Base-by-base conservation (phyloP, 1,140 invertebrate genomes). In the Habropoda laboriosa region DNA sequence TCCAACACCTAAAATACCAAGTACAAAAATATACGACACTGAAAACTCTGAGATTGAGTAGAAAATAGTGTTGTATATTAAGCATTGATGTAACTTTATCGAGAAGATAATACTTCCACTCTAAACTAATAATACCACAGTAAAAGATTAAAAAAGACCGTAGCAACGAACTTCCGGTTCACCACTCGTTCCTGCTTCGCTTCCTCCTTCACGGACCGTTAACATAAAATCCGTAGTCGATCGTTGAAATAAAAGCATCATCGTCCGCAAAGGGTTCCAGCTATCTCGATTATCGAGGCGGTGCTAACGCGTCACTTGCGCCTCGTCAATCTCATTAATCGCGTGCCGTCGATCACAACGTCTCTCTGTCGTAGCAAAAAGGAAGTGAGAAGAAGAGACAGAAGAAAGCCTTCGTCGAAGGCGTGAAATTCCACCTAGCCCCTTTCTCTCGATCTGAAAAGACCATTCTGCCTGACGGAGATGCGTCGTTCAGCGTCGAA, bases 401-500 rank as follows among this genome's bases (percentile, higher is more conserved):
- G 38, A 58, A 45, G 55, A 40, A 24, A 35, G n/a, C 8, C n/a
- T n/a, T n/a, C 57, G 32, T 35, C 18, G 7, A 18, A 21, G 57
- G 32, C 42, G 32, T 61, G 71, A 73, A 73, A 27, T 49, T 63
- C 71, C 40, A 58, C 10, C 13, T 12, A 16, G 1, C 40, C 71
- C 27, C 21, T 7, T 4, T 38, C 38, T 42, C 21, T 63, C 58
- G 58, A 35, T 53, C 63, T 57, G 24, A 30, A n/a, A 45, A 32
- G 73, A 16, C 27, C 63, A 68, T 76, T 40, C 27, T 35, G 32
- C 38, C 73, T 55, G 38, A 67, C 63, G 42, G n/a, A 27, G 38
- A 42, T 57, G 40, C 30, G 64, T 24, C 51, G 80, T 79, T 75
- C 27, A 42, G 35, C 73, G 82, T 68, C 73, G 67, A 77, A 68